Evolutionary conservation across 2,888 invertebrate genomes (phyloP).

Genomic region (Electrophaes corylata): DNA sequence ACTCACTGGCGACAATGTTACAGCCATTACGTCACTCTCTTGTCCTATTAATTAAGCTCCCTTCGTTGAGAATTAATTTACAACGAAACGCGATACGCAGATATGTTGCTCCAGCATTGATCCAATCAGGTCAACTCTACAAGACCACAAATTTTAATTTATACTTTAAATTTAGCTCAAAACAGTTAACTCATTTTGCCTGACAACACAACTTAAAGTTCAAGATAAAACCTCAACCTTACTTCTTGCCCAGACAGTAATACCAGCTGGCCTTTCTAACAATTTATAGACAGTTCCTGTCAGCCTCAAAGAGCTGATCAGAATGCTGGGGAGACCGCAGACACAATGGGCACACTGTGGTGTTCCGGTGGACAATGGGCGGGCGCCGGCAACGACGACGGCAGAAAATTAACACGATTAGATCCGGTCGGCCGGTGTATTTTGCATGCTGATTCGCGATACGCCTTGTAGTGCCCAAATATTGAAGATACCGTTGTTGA

Average conservation of each 20-base stretch:
- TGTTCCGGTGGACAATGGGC: conserved; percentile 37
- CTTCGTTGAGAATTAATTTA: conserved; percentile 33
- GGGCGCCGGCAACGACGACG: conserved; percentile 29
- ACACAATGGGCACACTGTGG: conserved; percentile 24
- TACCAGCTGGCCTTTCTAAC: conserved; percentile 24
- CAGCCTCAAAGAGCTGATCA: conserved; percentile 20
- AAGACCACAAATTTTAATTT: conserved; percentile 13
- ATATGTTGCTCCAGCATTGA: conserved; percentile 32
- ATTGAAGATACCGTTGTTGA: conserved; percentile 16
- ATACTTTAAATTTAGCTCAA: conserved; percentile 4
- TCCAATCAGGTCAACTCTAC: conserved; percentile 29
- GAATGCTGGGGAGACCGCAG: conserved; percentile 21
- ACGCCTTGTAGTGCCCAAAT: conserved; percentile 12
- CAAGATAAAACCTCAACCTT: conserved; percentile 25
- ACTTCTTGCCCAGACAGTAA: conserved; percentile 5
- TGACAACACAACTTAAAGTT: conserved; percentile 16
- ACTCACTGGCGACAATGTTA: conserved; percentile 44
- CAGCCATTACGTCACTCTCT: conserved; percentile 45
- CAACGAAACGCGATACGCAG: conserved; percentile 31
- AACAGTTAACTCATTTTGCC: conserved; percentile 9
- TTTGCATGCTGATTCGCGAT: conserved; percentile 29
- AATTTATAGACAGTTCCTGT: conserved; percentile 19
- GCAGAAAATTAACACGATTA: conserved; percentile 38
- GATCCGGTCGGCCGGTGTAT: conserved; percentile 32
- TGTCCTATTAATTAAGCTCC: conserved; percentile 43